Conservation (phyloP, 2,888 invertebrate species). For the Tromatobia lineatoria region DNA sequence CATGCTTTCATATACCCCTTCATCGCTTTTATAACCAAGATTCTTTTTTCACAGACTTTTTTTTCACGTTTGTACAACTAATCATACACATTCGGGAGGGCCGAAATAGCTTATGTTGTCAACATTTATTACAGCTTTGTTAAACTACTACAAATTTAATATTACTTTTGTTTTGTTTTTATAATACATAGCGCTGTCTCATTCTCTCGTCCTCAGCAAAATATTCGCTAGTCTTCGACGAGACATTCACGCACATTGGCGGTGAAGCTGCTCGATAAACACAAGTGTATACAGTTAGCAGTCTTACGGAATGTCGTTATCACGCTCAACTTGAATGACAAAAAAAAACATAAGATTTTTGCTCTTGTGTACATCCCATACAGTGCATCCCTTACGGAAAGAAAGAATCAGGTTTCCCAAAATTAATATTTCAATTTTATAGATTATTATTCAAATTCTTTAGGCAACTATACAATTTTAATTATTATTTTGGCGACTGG, state of each 20-base stretch:
- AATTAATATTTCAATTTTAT: neutral
- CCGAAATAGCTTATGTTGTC: slow-evolving; percentile 31
- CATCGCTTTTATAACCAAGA: slow-evolving; percentile 29
- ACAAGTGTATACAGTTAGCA: slow-evolving; percentile 36
- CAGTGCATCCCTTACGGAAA: neutral
- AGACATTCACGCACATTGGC: slow-evolving; percentile 51
- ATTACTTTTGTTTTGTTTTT: slow-evolving; percentile 19
- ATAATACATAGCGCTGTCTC: slow-evolving; percentile 27
- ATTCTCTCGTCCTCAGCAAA: neutral
- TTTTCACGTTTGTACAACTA: slow-evolving; percentile 33
- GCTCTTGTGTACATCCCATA: neutral
- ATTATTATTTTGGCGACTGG: slow-evolving; percentile 16
- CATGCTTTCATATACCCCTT: neutral
- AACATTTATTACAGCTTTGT: slow-evolving; percentile 59
- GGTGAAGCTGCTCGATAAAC: slow-evolving; percentile 45
- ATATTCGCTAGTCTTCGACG: slow-evolving; percentile 17
- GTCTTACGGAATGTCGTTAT: slow-evolving; percentile 29
- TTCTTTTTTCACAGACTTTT: slow-evolving; percentile 1
- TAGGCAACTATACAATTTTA: slow-evolving; percentile 26
- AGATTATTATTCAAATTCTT: neutral
- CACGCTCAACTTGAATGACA: slow-evolving; percentile 24
- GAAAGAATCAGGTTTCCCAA: neutral
- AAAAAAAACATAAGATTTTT: slow-evolving; percentile 2
- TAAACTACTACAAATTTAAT: slow-evolving; percentile 29
- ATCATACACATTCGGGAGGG: slow-evolving; percentile 43